phyloP scores from a whole-genome alignment of 2,113 vertebrate species.

The Erythrocercus mccallii region DNA sequence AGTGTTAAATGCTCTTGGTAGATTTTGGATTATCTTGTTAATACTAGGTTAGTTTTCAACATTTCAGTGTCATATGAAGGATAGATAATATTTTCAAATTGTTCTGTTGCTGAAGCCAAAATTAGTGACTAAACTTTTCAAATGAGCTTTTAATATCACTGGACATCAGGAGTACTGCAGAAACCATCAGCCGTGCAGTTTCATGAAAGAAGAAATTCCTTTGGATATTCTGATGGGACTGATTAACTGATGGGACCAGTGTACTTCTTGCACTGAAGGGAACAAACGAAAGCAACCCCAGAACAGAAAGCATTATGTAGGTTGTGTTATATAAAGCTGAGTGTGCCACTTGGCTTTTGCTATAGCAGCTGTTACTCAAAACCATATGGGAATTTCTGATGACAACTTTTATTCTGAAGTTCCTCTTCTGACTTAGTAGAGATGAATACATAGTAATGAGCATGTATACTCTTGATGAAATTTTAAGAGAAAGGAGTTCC shows the following conservation, averaged over 20 bases:
- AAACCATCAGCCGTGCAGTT: not conserved
- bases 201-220: not conserved
- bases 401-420: not conserved
- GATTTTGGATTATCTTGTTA: not conserved
- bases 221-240: not conserved
- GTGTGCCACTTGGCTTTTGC: not conserved
- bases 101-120: not conserved
- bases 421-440: not conserved
- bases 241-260: not conserved
- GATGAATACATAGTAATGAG: not conserved
- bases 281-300: not conserved
- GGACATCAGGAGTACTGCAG: not conserved
- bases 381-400: constrained; percentile 20
- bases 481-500: not conserved
- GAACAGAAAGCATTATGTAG: not conserved
- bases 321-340: not conserved
- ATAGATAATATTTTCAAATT: not conserved
- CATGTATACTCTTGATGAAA: not conserved
- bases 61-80: not conserved
- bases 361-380: constrained; percentile 6
- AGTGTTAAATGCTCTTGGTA: not conserved
- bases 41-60: not conserved
- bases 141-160: not conserved
- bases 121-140: not conserved
- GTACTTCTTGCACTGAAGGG: not conserved